These are phyloP conservation scores for Styela clava DNA, from an alignment of 23 tunicate species.

Conservation along the genomic window DNA sequence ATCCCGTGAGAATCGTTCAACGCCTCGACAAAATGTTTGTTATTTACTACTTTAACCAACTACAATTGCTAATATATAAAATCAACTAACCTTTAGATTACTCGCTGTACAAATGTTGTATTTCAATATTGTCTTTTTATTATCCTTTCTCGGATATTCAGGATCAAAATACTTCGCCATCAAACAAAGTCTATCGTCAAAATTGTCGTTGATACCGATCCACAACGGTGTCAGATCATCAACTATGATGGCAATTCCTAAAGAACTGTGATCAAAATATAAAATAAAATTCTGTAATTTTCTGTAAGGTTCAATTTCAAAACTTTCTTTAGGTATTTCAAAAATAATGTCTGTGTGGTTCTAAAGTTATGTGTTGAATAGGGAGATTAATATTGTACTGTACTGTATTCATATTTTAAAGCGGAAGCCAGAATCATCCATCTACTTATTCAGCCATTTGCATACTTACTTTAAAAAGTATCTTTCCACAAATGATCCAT, in stretches of 20 bases:
- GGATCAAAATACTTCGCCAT: background rate
- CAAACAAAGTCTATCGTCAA: background rate
- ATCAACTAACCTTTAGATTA: constrained; percentile 13
- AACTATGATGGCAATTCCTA: constrained; percentile 3
- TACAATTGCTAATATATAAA: too few species aligned
- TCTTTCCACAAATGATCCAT: constrained; percentile 27
- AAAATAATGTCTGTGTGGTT: too few species aligned
- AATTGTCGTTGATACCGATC: constrained; percentile 19
- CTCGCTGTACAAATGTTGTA: constrained; percentile 8
- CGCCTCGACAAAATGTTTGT: too few species aligned
- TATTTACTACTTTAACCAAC: too few species aligned
- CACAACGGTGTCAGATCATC: constrained; percentile 25
- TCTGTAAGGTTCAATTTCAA: background rate
- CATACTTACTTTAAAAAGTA: constrained; percentile 27
- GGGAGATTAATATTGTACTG: too few species aligned
- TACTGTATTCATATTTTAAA: too few species aligned
- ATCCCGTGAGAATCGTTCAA: too few species aligned
- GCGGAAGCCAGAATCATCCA: too few species aligned
- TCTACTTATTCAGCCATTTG: too few species aligned
- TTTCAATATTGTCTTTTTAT: background rate
- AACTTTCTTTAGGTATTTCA: too few species aligned
- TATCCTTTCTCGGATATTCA: background rate
- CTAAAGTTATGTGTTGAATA: too few species aligned
- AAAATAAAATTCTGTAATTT: background rate
- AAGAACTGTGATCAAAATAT: constrained; percentile 7